Evolutionary conservation across 2,797 vertebrate species (phyloP).

Genomic region (Rhinoraja longicauda): DNA sequence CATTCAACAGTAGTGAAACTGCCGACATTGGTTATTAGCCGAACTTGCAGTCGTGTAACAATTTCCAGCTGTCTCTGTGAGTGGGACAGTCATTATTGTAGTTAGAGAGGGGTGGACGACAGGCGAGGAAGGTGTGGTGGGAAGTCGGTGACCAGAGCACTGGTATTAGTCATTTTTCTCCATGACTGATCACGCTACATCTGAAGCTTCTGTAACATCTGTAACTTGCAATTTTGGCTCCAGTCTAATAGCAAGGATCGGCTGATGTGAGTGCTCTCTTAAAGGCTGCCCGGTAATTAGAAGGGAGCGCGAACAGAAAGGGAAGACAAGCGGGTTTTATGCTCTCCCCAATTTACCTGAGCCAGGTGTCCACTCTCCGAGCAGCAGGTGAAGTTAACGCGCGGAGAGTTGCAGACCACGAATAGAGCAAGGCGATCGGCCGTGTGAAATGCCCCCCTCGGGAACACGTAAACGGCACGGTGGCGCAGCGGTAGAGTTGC

Average conservation of each 20-base stretch:
- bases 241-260: conserved; percentile 60
- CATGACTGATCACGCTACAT: conserved; percentile 53
- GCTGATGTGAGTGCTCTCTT: conserved; percentile 46
- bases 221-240: conserved; percentile 63
- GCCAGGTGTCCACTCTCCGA: conserved; percentile 47
- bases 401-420: background rate
- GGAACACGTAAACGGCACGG: too few relatives aligned
- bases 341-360: conserved; percentile 39
- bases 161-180: conserved; percentile 54
- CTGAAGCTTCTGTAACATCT: conserved; percentile 48
- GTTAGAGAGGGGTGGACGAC: conserved; percentile 44
- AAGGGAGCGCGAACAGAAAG: conserved; percentile 49
- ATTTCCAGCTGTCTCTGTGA: conserved; percentile 46
- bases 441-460: background rate
- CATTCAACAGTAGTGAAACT: conserved; percentile 39
- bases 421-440: background rate
- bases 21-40: conserved; percentile 41
- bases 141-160: conserved; percentile 51
- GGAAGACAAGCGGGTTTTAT: conserved; percentile 47
- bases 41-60: conserved; percentile 41
- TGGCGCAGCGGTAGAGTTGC: too few relatives aligned
- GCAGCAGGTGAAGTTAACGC: background rate
- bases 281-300: conserved; percentile 51
- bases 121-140: conserved; percentile 47
- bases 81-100: conserved; percentile 47